A percentile compares a stretch with the other conserved stretches of the same genome.
Evolutionary conservation across 2,113 vertebrate species (phyloP).

Genomic region (Crocuta crocuta): DNA sequence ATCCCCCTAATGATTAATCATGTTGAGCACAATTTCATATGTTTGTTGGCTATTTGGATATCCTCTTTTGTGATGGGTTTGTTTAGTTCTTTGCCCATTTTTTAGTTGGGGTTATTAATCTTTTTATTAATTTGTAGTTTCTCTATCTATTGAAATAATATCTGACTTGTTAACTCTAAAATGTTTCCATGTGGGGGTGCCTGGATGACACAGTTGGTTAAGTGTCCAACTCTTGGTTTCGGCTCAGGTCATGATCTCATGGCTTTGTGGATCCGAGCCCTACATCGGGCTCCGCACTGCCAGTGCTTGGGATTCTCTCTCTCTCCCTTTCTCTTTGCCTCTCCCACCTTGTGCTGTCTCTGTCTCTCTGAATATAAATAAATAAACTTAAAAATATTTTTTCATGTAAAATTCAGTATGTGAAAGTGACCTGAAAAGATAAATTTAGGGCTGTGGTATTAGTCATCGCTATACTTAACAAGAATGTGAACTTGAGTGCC

Average conservation of each 20-base stretch:
- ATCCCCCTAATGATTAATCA: neutral
- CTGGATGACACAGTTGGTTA: too few species aligned
- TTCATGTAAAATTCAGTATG: neutral
- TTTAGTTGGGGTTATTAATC: neutral
- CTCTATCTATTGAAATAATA: neutral
- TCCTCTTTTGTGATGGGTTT: neutral
- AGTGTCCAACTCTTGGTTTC: too few species aligned
- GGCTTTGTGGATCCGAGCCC: too few species aligned
- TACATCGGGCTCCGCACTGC: too few species aligned
- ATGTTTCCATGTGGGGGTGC: neutral
- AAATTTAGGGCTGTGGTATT: neutral
- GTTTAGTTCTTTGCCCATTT: slow-evolving; percentile 9
- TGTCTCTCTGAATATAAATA: too few species aligned
- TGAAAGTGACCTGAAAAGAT: neutral
- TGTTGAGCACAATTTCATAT: neutral
- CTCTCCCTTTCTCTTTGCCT: too few species aligned
- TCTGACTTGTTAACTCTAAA: slow-evolving; percentile 26
- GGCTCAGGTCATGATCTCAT: too few species aligned
- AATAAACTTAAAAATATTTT: too few species aligned
- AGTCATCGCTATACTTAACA: neutral
- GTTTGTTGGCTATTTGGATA: neutral
- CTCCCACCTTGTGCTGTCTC: too few species aligned
- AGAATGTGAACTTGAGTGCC: neutral
- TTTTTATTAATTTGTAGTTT: slow-evolving; percentile 29
- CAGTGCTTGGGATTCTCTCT: too few species aligned